Percentiles rank a stretch among this genome's conserved stretches.
These are phyloP conservation scores for Phocoena phocoena DNA, from an alignment of 2,113 vertebrate genomes.

Conservation along the genomic window DNA sequence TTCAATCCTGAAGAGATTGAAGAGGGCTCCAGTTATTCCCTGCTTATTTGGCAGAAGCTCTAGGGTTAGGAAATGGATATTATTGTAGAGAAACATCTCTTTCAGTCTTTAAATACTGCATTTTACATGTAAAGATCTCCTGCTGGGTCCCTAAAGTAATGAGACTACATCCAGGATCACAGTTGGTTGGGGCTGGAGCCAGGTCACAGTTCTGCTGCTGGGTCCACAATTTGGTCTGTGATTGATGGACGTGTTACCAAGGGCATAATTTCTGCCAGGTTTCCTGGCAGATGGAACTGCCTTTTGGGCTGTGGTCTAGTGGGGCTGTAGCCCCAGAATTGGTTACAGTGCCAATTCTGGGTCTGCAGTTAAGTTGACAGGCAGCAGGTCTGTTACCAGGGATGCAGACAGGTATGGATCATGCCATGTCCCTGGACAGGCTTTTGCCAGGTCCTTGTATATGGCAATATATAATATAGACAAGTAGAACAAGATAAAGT, in stretches of 20 bases:
- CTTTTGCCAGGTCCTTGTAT: background rate
- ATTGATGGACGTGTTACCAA: background rate
- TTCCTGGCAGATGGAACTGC: background rate
- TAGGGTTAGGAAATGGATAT: background rate
- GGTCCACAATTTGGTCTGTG: background rate
- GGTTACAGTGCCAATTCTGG: background rate
- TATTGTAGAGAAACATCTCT: background rate
- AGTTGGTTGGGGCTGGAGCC: background rate
- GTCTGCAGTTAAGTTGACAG: background rate
- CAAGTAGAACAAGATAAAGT: background rate
- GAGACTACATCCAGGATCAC: background rate
- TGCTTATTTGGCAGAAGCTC: background rate
- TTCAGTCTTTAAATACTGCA: background rate
- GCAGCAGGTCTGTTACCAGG: background rate
- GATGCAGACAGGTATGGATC: background rate
- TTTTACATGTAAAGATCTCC: background rate
- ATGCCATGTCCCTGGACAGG: background rate
- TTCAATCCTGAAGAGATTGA: background rate
- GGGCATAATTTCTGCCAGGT: background rate
- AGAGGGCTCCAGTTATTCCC: background rate
- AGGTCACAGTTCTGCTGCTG: background rate
- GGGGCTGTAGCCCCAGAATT: background rate
- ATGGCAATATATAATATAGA: background rate
- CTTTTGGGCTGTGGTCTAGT: background rate
- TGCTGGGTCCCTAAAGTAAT: background rate